Conservation (phyloP, 2,888 invertebrate species). For the Tenthredo livida region DNA sequence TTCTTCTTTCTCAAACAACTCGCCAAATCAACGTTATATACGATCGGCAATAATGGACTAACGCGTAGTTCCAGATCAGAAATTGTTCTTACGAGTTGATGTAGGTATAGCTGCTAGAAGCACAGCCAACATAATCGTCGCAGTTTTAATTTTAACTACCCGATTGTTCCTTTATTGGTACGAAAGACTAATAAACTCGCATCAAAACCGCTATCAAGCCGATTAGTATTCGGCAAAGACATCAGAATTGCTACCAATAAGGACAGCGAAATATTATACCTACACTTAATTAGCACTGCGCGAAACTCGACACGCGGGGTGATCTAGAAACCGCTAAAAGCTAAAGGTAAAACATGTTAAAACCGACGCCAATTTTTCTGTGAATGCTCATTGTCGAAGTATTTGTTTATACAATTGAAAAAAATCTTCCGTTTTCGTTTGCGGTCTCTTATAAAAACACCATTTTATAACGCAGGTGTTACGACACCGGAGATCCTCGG, state of each 20-base stretch:
- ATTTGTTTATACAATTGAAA: not conserved
- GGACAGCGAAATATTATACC: not conserved
- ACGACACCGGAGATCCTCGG: constrained; percentile 88
- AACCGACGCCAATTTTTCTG: not conserved
- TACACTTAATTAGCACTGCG: not conserved
- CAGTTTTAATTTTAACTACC: constrained; percentile 16
- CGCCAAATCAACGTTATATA: not conserved
- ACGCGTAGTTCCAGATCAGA: not conserved
- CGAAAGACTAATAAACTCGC: constrained; percentile 10
- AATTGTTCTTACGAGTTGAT: not conserved
- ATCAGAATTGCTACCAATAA: not conserved
- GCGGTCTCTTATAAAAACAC: not conserved
- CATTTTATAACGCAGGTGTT: constrained; percentile 80
- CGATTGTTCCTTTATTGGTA: constrained; percentile 38
- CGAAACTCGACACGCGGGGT: not conserved
- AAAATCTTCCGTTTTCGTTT: not conserved
- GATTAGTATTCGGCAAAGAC: constrained; percentile 23
- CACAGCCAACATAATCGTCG: not conserved
- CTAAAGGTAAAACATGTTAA: not conserved
- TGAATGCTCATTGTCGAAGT: not conserved
- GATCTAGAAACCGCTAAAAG: not conserved
- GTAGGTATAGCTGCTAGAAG: not conserved
- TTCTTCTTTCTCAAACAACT: not conserved
- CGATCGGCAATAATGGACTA: not conserved
- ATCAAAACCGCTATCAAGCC: constrained; percentile 9